Base-by-base conservation (phyloP, 92 coral and sea anemone genomes). In the Zoanthus gigantus region DNA sequence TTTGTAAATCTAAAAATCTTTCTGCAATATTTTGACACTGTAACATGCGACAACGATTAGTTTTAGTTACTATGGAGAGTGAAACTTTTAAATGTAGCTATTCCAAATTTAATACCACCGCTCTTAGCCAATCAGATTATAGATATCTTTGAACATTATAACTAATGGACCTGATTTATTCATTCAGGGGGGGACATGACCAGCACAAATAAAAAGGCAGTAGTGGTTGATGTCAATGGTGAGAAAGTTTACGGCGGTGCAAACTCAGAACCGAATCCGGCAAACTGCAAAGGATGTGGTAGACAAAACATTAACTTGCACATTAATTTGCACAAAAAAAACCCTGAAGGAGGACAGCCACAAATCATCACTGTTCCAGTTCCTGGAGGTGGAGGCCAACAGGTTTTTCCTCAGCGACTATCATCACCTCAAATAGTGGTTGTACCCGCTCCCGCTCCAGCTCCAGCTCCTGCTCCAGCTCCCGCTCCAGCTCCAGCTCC, bases 151-250 rank as follows among this genome's bases (percentile, higher is more conserved):
- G 23, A 23, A 23, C 23, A 23, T 23, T 23, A 23, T 23, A 23
- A 23, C 23, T 23, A 23, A 23, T 23, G 23, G 23, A 23, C 9
- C 45, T 48, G 18, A 14, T 28, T 1, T 17, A 67, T 23, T 69
- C 31, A 30, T 32, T 9, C 47, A 53, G 82, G 29, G 8, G 17
- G 29, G 12, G 32, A 54, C 45, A 15, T 23, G 29, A 42, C 66
- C 48, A 30, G 29, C 7, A 50, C 45, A 66, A 67, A 30, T 29
- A 81, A 81, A 54, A 92, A 90, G 52, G 86, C 83, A 11, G 89
- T 92, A 32, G 77, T 92, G 31, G 89, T 92, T 32, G 88, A 88
- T 56, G 89, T 92, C 29, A 92, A 92, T 77, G 95, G 95, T 14
- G 88, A 92, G 66, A 83, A 84, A 15, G 69, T 92, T 28, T 91